A percentile compares a stretch with the other conserved stretches of the same genome.
phyloP scores from a whole-genome alignment of 23 tunicate species.

The Aplidium turbinatum region DNA sequence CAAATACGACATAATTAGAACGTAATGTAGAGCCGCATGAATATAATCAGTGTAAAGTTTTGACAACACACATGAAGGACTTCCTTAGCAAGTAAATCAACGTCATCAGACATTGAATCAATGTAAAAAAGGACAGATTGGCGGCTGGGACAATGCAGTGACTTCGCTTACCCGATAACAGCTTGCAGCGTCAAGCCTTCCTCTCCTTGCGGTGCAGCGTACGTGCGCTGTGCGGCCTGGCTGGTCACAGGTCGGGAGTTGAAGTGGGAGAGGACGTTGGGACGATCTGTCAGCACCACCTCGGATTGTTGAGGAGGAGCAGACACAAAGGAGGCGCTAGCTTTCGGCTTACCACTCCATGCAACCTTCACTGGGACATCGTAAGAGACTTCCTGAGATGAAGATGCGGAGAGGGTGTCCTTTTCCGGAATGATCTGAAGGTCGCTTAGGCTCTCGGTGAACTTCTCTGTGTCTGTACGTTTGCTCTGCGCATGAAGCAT shows the following conservation, averaged over 20 bases:
- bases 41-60: too few species aligned
- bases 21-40: too few species aligned
- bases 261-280: conserved; percentile 68
- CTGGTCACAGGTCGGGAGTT: conserved; percentile 7
- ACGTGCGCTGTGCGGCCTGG: conserved; percentile 43
- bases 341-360: conserved; percentile 21
- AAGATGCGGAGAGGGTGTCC: not conserved
- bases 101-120: too few species aligned
- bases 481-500: too few species aligned
- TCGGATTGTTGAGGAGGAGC: not conserved
- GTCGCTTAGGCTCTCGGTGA: not conserved
- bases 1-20: too few species aligned
- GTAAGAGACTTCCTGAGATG: not conserved
- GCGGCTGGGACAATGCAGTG: not conserved
- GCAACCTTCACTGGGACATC: conserved; percentile 59
- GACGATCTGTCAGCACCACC: conserved; percentile 14
- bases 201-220: conserved; percentile 64
- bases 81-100: too few species aligned
- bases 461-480: not conserved
- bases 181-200: conserved; percentile 56
- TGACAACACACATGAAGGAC: too few species aligned
- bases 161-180: conserved; percentile 66
- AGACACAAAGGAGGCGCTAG: not conserved
- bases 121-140: too few species aligned
- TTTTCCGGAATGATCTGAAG: not conserved